Evolutionary conservation across 2,888 invertebrate genomes (phyloP), one percentile per base, ranked within the genome.

Genomic region (Erebia ligea): DNA sequence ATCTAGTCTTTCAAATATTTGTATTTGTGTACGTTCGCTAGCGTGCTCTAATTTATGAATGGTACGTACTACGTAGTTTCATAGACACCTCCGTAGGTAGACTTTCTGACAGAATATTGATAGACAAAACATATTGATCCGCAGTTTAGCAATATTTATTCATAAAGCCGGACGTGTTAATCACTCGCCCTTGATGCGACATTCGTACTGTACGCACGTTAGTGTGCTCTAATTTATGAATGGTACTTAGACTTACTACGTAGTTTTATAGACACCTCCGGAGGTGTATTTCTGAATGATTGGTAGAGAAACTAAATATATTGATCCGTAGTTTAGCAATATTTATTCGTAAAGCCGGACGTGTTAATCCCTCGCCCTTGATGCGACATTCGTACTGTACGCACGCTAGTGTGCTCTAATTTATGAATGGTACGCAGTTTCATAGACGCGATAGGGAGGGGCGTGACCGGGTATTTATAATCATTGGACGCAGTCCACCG

Each of bases 351-450:
- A 9, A 40, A 34, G 17, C 66, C 40, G 66, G 67, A 21, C 63
- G 73, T 40, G 56, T 73, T 59, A 74, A 76, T 72, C 72, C 57
- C 61, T 69, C 70, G 82, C 82, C 81, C 82, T 82, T 83, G 82
- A 73, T 69, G 71, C 75, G 76, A 81, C 82, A 80, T 86, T 83
- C 82, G 88, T 73, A 73, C 66, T 72, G 71, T 71, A 73, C 80
- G 81, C 82, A 83, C 86, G 66, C 21, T 66, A 45, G 56, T 57
- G 66, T 66, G 75, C 84, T 76, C 76, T 79, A 78, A 79, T 80
- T 83, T 82, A 89, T 91, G 91, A 91, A 91, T 91, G 90, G 84
- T 78, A 80, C 84, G 78, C 82, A 81, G 79, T 77, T 81, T 78
- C 83, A 82, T 83, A 82, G 82, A 82, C 81, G 89, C 86, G 81